Conservation (phyloP, 2,797 vertebrate species). For the Apogon hyalosoma region DNA sequence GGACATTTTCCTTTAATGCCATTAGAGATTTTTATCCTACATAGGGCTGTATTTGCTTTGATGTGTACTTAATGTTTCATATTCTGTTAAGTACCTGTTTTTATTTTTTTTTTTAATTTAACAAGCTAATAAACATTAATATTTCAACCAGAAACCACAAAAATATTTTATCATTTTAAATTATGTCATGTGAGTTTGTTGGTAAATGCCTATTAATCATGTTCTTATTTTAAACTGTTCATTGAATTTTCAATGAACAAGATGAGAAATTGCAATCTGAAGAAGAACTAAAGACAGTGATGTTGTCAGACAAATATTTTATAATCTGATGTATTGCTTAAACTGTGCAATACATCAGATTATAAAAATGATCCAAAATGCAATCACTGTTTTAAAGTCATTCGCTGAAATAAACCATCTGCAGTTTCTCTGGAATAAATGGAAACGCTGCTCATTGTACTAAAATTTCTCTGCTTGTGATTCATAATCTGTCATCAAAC, state of each 20-base stretch:
- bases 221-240: too few species aligned
- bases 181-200: neutral
- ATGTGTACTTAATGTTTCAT: constrained; percentile 26
- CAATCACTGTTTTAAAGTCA: neutral
- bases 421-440: too few species aligned
- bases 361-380: constrained; percentile 4
- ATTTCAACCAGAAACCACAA: neutral
- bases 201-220: too few species aligned
- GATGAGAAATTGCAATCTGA: too few species aligned
- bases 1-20: constrained; percentile 42
- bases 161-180: neutral
- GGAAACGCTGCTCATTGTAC: neutral
- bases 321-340: too few species aligned
- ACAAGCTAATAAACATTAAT: neutral
- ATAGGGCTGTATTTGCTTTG: constrained; percentile 30
- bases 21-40: constrained; percentile 26
- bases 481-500: constrained; percentile 22
- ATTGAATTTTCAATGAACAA: too few species aligned
- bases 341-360: neutral
- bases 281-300: too few species aligned
- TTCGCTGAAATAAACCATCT: too few species aligned
- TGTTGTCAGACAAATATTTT: too few species aligned
- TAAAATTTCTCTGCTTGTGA: neutral
- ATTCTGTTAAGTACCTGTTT: constrained; percentile 2
- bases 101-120: neutral